These are phyloP conservation scores for Lethrus apterus DNA, from an alignment of 1,140 invertebrate genomes.

Conservation along the genomic window DNA sequence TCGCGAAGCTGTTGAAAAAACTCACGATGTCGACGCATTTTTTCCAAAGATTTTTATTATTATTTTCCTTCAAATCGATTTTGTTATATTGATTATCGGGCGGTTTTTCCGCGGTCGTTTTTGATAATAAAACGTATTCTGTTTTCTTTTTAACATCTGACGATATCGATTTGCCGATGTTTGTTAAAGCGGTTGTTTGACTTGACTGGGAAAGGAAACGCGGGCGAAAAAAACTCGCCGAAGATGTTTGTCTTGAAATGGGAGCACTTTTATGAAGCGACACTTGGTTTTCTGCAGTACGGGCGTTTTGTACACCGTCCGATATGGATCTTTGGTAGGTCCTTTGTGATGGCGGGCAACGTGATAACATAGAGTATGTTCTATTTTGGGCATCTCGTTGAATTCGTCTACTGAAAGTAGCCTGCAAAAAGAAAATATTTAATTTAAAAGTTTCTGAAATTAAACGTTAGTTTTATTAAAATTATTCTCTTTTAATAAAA, in stretches of 20 bases:
- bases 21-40: background rate
- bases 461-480: too few species aligned
- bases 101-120: conserved; percentile 9
- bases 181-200: conserved; percentile 41
- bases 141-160: conserved; percentile 28
- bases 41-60: conserved; percentile 1
- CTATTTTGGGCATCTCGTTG: too few species aligned
- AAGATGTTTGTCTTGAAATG: conserved; percentile 10
- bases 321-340: conserved; percentile 22
- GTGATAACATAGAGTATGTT: conserved; percentile 19
- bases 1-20: background rate
- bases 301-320: conserved; percentile 16
- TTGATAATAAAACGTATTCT: conserved; percentile 12
- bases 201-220: conserved; percentile 37
- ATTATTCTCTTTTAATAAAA: too few species aligned
- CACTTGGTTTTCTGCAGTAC: background rate
- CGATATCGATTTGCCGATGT: conserved; percentile 32
- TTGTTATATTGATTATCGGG: background rate
- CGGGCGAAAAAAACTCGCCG: conserved; percentile 13
- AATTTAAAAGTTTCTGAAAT: too few species aligned
- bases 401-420: too few species aligned
- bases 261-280: background rate
- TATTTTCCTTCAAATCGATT: conserved; percentile 6
- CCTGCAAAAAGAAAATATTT: too few species aligned
- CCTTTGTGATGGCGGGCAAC: conserved; percentile 17